phyloP scores from a whole-genome alignment of 1,140 invertebrate species.

The Papilio dardanus region DNA sequence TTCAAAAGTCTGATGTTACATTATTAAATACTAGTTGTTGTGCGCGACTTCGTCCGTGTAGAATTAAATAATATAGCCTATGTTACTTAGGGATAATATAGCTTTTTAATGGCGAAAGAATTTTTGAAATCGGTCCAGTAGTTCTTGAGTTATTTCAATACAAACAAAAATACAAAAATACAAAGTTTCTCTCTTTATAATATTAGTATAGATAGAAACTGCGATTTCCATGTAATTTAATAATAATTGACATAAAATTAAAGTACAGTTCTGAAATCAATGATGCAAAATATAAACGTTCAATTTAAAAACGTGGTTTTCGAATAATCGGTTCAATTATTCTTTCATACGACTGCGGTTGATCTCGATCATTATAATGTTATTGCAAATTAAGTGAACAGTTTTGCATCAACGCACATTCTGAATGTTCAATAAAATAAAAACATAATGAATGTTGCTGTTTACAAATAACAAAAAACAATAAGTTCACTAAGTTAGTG shows the following conservation, averaged over 20 bases:
- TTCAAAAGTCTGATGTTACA: not conserved
- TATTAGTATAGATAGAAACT: not conserved
- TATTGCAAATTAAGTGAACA: not conserved
- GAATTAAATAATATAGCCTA: not conserved
- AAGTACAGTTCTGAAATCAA: not conserved
- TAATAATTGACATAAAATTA: not conserved
- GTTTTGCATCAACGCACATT: not conserved
- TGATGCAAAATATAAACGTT: not conserved
- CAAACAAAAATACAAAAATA: too few relatives aligned
- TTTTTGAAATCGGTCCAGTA: too few relatives aligned
- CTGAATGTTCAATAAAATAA: not conserved
- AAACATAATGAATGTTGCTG: not conserved
- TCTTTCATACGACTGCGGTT: constrained; percentile 4
- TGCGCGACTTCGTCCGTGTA: too few relatives aligned
- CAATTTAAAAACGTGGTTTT: constrained; percentile 20
- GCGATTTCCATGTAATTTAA: not conserved
- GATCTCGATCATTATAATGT: not conserved
- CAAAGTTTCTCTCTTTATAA: not conserved
- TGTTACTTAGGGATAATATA: too few relatives aligned
- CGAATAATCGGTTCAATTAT: constrained; percentile 5
- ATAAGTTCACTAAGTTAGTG: not conserved
- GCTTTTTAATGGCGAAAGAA: too few relatives aligned
- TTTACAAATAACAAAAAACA: not conserved
- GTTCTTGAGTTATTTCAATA: too few relatives aligned
- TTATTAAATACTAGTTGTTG: not conserved